Base-by-base conservation (phyloP, 1,140 invertebrate species). In the Rhopalosiphum maidis region DNA sequence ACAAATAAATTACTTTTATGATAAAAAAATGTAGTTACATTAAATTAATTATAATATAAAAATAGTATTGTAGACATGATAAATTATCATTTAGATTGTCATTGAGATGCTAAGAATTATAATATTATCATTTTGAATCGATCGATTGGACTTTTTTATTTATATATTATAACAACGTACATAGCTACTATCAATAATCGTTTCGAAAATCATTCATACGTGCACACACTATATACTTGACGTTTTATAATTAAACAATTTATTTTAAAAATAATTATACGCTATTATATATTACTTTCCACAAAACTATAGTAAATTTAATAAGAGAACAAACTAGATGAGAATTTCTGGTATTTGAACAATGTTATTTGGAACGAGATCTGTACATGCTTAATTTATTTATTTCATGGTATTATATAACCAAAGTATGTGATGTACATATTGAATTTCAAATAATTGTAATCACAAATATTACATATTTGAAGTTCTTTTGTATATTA, bases 311-410 rank as follows among this genome's bases (percentile, higher is more conserved):
- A 21, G 3, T 8, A 51, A 3, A 87, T 87, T 48, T 87, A 30
- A 48, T 87, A 87, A 48, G 18, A 48, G 25, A 87, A 87, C 86
- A 18, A n/a, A 48, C 11, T 48, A n/a, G 43, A 48, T 35, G 18
- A 46, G 21, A 87, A 87, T 87, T 4, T n/a, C 25, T 48, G 86
- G 86, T 48, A 87, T 87, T 51, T 8, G 23, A 30, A 30, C 30
- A 48, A 48, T 48, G 30, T 48, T 48, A 48, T 87, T 87, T 22
- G 46, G 46, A 11, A 51, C 48, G 25, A 60, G 25, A 87, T 48
- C n/a, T 87, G 30, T 87, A 87, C 25, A 48, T n/a, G 15, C 15
- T 25, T 46, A 87, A 88, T 88, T 88, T n/a, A 88, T 88, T 88
- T n/a, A 88, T 46, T 88, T 46, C n/a, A 9, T 9, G 7, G 43